These are phyloP conservation scores for Plodia interpunctella DNA, from an alignment of 1,140 invertebrate species.

Conservation along the genomic window DNA sequence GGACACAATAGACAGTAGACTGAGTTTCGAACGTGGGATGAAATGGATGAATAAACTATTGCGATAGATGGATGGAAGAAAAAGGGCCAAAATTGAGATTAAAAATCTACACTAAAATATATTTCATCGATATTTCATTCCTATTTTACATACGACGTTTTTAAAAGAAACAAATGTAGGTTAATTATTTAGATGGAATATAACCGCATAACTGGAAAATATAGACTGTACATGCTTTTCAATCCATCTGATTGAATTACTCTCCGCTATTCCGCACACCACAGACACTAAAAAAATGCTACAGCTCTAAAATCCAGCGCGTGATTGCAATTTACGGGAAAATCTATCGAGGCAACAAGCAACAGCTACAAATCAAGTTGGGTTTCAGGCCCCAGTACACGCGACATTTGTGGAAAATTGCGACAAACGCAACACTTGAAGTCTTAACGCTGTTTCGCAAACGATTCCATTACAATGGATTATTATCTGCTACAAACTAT, in stretches of 20 bases:
- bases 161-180: no score
- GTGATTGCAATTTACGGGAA: constrained; percentile 8
- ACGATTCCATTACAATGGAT: no score
- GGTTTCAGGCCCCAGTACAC: not conserved
- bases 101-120: no score
- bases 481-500: no score
- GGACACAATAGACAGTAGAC: not conserved
- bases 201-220: no score
- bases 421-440: not conserved
- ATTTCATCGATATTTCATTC: no score
- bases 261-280: not conserved
- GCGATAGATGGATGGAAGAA: no score
- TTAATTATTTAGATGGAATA: no score
- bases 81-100: no score
- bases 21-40: no score
- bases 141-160: no score
- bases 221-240: not conserved
- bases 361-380: constrained; percentile 35
- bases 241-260: not conserved
- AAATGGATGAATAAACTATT: no score
- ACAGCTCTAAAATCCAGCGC: not conserved
- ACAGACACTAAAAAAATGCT: not conserved
- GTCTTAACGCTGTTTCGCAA: not conserved
- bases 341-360: constrained; percentile 15
- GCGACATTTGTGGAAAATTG: not conserved